A percentile compares a stretch with the other conserved stretches of the same genome.
Conservation (phyloP, 2,888 invertebrate genomes). For the Morpho helenor region DNA sequence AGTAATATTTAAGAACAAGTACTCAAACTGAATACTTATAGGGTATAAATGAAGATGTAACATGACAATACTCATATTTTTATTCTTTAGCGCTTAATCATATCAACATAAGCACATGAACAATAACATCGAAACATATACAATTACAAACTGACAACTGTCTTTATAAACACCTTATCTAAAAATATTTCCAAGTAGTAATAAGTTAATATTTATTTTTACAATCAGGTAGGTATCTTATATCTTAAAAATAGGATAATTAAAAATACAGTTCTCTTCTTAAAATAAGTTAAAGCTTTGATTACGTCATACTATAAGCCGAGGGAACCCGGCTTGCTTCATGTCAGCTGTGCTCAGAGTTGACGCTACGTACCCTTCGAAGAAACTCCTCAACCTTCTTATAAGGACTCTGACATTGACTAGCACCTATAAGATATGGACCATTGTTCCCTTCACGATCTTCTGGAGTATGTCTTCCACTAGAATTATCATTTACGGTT, state of each 20-base stretch:
- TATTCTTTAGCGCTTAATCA: too few relatives aligned
- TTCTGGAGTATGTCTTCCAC: conserved; percentile 61
- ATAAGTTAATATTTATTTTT: not conserved
- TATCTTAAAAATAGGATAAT: not conserved
- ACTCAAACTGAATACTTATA: too few relatives aligned
- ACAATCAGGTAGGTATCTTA: not conserved
- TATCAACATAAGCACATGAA: not conserved
- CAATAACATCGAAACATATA: not conserved
- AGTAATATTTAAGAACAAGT: too few relatives aligned
- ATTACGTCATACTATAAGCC: conserved; percentile 52
- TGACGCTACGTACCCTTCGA: conserved; percentile 61
- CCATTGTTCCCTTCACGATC: conserved; percentile 56
- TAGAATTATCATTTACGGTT: conserved; percentile 49
- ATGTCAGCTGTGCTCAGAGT: conserved; percentile 70
- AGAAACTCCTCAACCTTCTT: conserved; percentile 66
- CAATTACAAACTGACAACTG: not conserved
- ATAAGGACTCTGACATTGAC: conserved; percentile 64
- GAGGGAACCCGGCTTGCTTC: conserved; percentile 62
- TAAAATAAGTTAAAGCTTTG: conserved; percentile 41
- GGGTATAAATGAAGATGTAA: too few relatives aligned
- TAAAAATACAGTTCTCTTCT: not conserved
- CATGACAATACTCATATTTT: too few relatives aligned
- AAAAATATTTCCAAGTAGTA: conserved; percentile 17
- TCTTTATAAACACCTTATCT: conserved; percentile 13
- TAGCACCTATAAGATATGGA: conserved; percentile 62